Base-by-base conservation (phyloP, 2,113 vertebrate genomes). In the Festucalex cinctus region DNA sequence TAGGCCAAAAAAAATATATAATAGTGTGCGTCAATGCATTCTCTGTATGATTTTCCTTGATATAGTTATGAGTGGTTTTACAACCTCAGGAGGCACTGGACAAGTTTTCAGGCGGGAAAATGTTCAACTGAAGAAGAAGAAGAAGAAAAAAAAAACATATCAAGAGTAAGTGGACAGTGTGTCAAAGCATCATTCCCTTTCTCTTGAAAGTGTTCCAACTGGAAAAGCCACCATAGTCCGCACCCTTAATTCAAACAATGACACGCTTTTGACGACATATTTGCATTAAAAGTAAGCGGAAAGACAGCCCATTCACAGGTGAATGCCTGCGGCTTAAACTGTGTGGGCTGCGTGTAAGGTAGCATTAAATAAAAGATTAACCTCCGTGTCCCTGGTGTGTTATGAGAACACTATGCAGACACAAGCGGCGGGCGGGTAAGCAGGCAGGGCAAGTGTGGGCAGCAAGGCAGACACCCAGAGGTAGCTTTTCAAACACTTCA, bases 361-460 rank as follows among this genome's bases (percentile, higher is more conserved):
- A 57, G 66, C 66, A 73, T 86, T 91, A 85, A 91, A 89, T 88
- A 88, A 90, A 90, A 88, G 78, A 89, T 88, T 88, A 89, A 86
- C 82, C 86, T 82, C 82, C 57, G 28, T 58, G 80, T 88, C 83
- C 76, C 85, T 59, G 19, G 80, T 60, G 83, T 84, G 86, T 84
- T 86, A 79, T 76, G 77, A 79, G 77, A 83, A 75, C 73, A 79
- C 58, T 74, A 54, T 74, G 73, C 66, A 78, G 82, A 69, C 73
- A 73, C 64, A 75, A 79, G 24, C 66, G 2, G 24, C 66, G 2
- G 67, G 57, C 56, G 68, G 71, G 70, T 49, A 79, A 57, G 80
- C 69, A 65, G 69, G 72, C 46, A 56, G 69, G 64, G 71, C 65
- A 49, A 60, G 37, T 70, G 76, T 67, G 75, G 76, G 72, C 77